Evolutionary conservation across 2,113 vertebrate species (phyloP).

Genomic region (Perca flavescens): DNA sequence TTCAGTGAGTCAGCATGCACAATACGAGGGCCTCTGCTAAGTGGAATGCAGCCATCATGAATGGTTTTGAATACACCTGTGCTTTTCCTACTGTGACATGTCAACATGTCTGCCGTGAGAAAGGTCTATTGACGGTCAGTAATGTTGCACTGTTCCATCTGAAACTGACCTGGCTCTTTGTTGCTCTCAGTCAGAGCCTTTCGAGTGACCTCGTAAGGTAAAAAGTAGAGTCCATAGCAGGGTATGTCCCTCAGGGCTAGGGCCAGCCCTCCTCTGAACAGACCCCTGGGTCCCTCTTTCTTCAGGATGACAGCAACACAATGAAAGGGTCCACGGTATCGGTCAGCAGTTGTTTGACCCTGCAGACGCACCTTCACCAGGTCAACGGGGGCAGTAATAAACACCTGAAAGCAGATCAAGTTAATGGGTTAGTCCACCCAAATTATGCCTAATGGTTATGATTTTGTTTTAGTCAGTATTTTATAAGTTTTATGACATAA

Average conservation of each 20-base stretch:
- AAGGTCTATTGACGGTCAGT: not conserved
- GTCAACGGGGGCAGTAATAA: constrained; percentile 84
- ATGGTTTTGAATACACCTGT: too few relatives aligned
- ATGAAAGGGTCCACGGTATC: constrained; percentile 83
- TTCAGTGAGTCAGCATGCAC: too few relatives aligned
- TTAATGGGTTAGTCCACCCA: not conserved
- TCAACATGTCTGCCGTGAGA: too few relatives aligned
- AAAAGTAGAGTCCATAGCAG: constrained; percentile 85
- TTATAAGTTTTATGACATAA: not conserved
- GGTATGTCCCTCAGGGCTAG: constrained; percentile 86
- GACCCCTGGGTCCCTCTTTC: constrained; percentile 83
- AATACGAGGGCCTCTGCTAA: too few relatives aligned
- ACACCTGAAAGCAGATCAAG: constrained; percentile 74
- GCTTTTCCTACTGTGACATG: too few relatives aligned
- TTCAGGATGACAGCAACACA: constrained; percentile 81
- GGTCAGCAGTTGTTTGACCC: constrained; percentile 77
- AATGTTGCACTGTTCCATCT: not conserved
- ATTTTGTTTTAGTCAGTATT: not conserved
- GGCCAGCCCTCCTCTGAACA: constrained; percentile 85
- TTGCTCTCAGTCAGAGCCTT: constrained; percentile 72
- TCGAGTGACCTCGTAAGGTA: constrained; percentile 84
- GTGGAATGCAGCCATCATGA: too few relatives aligned
- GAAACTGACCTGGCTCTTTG: constrained; percentile 80
- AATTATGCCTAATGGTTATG: not conserved
- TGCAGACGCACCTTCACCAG: constrained; percentile 91